Base-by-base conservation (phyloP, 2,113 vertebrate species). In the Saccopteryx bilineata region DNA sequence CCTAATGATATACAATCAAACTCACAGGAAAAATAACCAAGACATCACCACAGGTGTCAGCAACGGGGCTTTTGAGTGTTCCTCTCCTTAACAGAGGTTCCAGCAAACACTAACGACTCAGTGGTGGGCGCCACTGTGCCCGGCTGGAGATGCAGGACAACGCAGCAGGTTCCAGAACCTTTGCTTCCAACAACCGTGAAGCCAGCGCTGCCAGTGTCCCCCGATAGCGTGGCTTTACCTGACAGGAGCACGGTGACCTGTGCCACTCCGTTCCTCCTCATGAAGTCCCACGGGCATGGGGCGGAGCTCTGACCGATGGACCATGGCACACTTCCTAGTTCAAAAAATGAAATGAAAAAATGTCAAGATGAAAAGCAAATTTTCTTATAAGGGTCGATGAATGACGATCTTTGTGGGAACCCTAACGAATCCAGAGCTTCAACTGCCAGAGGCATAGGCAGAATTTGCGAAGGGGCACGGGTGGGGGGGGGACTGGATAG, bases 201-300 rank as follows among this genome's bases (percentile, higher is more conserved):
- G 54, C 61, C 14, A 83, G 2, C 9, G 46, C 33, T 18, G 31
- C 14, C 13, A 17, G 7, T 2, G 1, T 13, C 1, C 9, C 8
- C 48, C 46, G 5, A 0, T 61, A 68, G 39, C 31, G 7, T 2
- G 7, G 7, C 56, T 19, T 97, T 98, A 99, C 98, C 98, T 75
- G 98, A 98, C 87, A 99, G 87, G 97, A 98, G 93, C 90, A 99
- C 97, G 33, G 98, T 99, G 97, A 99, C 97, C 56, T 98, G 95
- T 87, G 99, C 99, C 88, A 98, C 97, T 94, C 98, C 98, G 72
- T 98, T 99, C 96, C 98, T 99, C 88, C 98, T 99, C 98, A 99
- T 96, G n/a, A 99, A 99, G 81, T 99, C 99, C 99, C 99, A 99
- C 0, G 99, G 99, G 79, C 98, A 98, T 18, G 98, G 97, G 11